Percentiles rank a stretch among this genome's conserved stretches.
These are phyloP conservation scores for Gymnosoma rotundatum DNA, from an alignment of 2,888 invertebrate species.

Conservation along the genomic window DNA sequence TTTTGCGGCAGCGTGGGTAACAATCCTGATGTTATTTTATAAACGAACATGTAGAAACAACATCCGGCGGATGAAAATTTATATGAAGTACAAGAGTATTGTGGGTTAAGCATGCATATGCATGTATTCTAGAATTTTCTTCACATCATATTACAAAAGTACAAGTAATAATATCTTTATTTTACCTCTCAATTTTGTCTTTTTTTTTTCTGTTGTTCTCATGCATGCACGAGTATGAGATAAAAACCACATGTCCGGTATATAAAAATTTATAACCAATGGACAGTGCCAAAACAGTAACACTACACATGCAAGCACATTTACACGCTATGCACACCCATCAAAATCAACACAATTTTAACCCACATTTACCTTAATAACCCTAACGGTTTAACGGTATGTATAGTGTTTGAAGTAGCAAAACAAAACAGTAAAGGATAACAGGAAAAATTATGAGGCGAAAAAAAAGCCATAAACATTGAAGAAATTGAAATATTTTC, in stretches of 20 bases:
- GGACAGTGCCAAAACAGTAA: conserved; percentile 21
- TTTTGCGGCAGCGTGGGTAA: background rate
- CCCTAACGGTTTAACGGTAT: conserved; percentile 1
- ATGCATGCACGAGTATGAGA: conserved; percentile 55
- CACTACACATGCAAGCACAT: background rate
- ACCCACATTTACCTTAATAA: conserved; percentile 58
- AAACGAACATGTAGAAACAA: background rate
- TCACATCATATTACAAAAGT: conserved; percentile 31
- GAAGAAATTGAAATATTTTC: conserved; percentile 39
- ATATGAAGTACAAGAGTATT: conserved; percentile 24
- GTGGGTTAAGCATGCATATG: conserved; percentile 29
- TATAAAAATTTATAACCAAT: conserved; percentile 69
- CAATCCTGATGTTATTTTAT: background rate
- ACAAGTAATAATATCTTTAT: conserved; percentile 40
- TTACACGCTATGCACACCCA: background rate
- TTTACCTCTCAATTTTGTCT: conserved; percentile 9
- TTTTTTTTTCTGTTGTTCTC: background rate
- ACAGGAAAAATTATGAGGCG: conserved; percentile 59
- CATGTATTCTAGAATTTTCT: background rate
- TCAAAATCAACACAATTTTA: conserved; percentile 41
- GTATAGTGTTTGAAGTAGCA: background rate
- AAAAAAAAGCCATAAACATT: conserved; percentile 23
- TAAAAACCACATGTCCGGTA: conserved; percentile 71
- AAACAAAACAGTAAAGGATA: conserved; percentile 32
- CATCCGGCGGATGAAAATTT: conserved; percentile 61